Percentiles rank a stretch among this genome's conserved stretches.
Conservation (phyloP, 2,888 invertebrate genomes). For the Synergus itoensis region DNA sequence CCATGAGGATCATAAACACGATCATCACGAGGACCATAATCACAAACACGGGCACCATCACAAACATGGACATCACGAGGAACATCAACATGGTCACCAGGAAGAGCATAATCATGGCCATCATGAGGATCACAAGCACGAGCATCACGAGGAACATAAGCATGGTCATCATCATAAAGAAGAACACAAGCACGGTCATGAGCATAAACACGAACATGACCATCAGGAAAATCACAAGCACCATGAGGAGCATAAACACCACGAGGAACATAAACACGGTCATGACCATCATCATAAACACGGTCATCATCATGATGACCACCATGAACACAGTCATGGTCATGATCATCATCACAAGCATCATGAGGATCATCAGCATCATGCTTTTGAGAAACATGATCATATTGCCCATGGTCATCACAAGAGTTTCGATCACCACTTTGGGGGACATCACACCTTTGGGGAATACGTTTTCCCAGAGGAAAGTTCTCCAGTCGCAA, state of each 20-base stretch:
- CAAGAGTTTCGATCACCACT: too few relatives aligned
- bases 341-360: constrained; percentile 56
- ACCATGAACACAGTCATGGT: not conserved
- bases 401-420: too few relatives aligned
- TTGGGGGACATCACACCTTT: too few relatives aligned
- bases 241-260: constrained; percentile 65
- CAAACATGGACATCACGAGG: constrained; percentile 39
- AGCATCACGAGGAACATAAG: too few relatives aligned
- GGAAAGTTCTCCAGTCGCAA: too few relatives aligned
- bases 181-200: constrained; percentile 58
- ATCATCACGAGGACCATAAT: not conserved
- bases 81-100: too few relatives aligned
- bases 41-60: constrained; percentile 63
- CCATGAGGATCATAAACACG: too few relatives aligned
- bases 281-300: constrained; percentile 53
- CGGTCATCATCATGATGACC: constrained; percentile 50
- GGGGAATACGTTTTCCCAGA: too few relatives aligned
- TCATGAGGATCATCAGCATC: constrained; percentile 50
- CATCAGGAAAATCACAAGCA: constrained; percentile 67
- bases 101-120: too few relatives aligned
- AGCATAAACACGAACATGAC: constrained; percentile 60
- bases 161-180: not conserved
- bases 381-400: not conserved
- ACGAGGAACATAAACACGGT: constrained; percentile 52
- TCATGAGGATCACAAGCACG: too few relatives aligned